These are phyloP conservation scores for Varanus salvator DNA, from an alignment of 2,113 vertebrate genomes.

Conservation along the genomic window DNA sequence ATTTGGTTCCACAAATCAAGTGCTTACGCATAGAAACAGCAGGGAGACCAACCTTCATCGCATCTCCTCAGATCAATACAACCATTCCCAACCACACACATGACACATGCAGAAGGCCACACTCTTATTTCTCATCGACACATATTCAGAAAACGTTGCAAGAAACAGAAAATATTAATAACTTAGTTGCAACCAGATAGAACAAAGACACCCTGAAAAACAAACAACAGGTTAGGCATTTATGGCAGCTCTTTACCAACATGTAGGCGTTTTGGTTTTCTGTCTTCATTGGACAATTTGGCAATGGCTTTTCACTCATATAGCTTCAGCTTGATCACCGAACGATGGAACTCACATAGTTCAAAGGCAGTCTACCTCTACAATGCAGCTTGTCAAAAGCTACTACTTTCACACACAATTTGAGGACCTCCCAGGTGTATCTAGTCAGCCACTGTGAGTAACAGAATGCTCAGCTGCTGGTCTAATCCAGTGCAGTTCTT, in stretches of 20 bases:
- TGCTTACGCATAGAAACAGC: background rate
- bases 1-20: background rate
- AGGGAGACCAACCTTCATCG: background rate
- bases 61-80: background rate
- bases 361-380: no score
- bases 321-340: no score
- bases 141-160: background rate
- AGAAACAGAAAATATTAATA: background rate
- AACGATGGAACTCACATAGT: background rate
- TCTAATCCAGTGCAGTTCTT: background rate
- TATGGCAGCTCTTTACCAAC: background rate
- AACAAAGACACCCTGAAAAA: background rate
- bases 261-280: background rate
- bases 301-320: background rate
- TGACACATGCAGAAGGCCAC: background rate
- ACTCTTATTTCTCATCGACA: background rate
- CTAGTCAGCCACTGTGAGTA: no score
- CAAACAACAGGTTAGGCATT: background rate
- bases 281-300: background rate
- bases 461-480: no score
- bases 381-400: no score
- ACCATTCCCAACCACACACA: background rate
- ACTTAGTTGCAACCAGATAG: background rate
- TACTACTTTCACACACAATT: no score
- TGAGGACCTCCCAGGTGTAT: no score